Conservation (phyloP, 2,797 vertebrate species). For the Rousettus madagascariensis region DNA sequence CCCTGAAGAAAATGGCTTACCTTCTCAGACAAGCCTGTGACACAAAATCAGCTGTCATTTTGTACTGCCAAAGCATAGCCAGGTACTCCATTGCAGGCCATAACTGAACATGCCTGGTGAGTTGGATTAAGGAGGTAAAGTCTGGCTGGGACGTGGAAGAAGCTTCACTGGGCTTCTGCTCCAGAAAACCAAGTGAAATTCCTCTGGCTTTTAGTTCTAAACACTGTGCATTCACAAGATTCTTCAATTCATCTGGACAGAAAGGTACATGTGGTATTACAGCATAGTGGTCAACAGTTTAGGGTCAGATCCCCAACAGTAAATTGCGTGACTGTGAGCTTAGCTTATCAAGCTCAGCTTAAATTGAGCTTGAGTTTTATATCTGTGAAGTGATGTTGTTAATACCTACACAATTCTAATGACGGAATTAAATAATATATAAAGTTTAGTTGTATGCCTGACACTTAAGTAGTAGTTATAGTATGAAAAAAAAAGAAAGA, state of each 20-base stretch:
- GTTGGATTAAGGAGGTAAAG: conserved; percentile 85
- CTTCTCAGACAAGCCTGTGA: conserved; percentile 75
- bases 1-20: conserved; percentile 63
- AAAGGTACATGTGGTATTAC: conserved; percentile 17
- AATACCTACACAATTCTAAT: background rate
- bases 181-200: conserved; percentile 75
- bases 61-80: conserved; percentile 92
- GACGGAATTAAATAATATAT: background rate
- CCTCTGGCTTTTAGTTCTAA: conserved; percentile 87
- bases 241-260: conserved; percentile 86
- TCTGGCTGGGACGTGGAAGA: conserved; percentile 62
- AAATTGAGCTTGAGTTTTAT: background rate
- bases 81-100: conserved; percentile 95
- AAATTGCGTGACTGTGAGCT: background rate
- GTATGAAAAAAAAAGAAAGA: fast-evolving
- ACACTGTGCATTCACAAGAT: conserved; percentile 87
- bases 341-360: background rate
- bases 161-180: conserved; percentile 75
- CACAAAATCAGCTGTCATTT: conserved; percentile 88
- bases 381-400: background rate
- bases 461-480: background rate
- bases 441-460: background rate
- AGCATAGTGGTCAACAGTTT: background rate
- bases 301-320: background rate
- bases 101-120: conserved; percentile 89